Base-by-base conservation (phyloP, 2,113 vertebrate species). In the Peromyscus californicus region DNA sequence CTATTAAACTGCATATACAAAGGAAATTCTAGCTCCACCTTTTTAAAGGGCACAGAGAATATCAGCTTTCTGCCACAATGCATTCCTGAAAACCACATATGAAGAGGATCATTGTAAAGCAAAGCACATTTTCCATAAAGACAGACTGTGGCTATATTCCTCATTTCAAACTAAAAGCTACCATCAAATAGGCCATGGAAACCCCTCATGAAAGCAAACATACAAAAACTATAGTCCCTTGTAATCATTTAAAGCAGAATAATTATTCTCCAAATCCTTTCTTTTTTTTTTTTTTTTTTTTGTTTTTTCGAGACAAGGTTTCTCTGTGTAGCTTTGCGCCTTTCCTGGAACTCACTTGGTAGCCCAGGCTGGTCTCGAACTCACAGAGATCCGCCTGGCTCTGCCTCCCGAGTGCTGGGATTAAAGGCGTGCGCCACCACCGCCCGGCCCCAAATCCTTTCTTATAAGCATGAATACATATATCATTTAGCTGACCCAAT, bases 11-110 rank as follows among this genome's bases (percentile, higher is more conserved):
- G 96, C 98, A 98, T 16, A 83, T 72, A 51, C 83, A 91, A 90
- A 74, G 8, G 31, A 96, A 93, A 93, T 2, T 39, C 39, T 70
- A 82, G 39, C 51, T 76, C 7, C 63, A 45, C 70, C 42, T 65
- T 82, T 94, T 90, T 90, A 87, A 98, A 94, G 75, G n/a, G 80
- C 84, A 94, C 36, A 17, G 5, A 90, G 42, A 97, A 72, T 83
- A 63, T 85, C 42, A 97, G 59, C 80, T 94, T 97, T 95, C 63
- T 48, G 31, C 85, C 80, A 65, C 84, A 90, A 48, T 59, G 65
- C 96, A 83, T 95, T 97, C 54, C 96, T 85, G 11, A 95, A 97
- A 97, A 88, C 88, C 97, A 97, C 90, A 97, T 92, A 83, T 84
- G 92, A 93, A 96, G 39, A 91, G 21, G 51, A 87, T 97, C 78